These are phyloP conservation scores for Lophochroa leadbeateri DNA, from an alignment of 2,113 vertebrate species.

Conservation along the genomic window DNA sequence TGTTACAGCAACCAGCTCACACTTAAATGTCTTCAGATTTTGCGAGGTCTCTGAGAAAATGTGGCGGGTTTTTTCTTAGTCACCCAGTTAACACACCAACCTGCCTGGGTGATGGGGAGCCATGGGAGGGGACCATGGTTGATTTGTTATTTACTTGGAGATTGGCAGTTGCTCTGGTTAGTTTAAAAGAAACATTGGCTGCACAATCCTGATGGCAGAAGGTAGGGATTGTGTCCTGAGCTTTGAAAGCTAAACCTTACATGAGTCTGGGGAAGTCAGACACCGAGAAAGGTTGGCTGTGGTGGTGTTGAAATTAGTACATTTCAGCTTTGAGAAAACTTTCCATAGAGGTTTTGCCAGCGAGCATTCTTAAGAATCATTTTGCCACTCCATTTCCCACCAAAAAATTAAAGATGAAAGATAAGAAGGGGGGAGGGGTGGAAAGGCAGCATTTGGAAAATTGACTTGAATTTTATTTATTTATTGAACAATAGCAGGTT, in stretches of 20 bases:
- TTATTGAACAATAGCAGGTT: neutral
- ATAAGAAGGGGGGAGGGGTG: neutral
- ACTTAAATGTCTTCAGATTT: neutral
- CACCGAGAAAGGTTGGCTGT: neutral
- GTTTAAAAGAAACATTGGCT: neutral
- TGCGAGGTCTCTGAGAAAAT: conserved; percentile 1
- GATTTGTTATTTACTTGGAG: neutral
- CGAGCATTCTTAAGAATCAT: neutral
- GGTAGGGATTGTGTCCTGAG: neutral
- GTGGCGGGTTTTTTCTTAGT: neutral
- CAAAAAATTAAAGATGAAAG: too few species aligned
- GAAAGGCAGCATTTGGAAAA: neutral
- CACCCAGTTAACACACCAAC: neutral
- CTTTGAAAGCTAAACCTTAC: neutral
- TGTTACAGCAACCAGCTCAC: neutral
- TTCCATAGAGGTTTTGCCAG: neutral
- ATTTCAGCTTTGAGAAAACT: neutral
- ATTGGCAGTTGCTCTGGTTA: neutral
- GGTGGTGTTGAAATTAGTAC: rapidly evolving
- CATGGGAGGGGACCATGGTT: neutral
- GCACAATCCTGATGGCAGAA: neutral
- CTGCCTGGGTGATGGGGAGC: neutral
- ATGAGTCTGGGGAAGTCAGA: rapidly evolving
- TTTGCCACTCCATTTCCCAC: neutral
- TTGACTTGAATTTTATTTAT: neutral